Percentiles rank a stretch among this genome's conserved stretches.
Conservation (phyloP, 2,888 invertebrate genomes). For the Deilephila porcellus region DNA sequence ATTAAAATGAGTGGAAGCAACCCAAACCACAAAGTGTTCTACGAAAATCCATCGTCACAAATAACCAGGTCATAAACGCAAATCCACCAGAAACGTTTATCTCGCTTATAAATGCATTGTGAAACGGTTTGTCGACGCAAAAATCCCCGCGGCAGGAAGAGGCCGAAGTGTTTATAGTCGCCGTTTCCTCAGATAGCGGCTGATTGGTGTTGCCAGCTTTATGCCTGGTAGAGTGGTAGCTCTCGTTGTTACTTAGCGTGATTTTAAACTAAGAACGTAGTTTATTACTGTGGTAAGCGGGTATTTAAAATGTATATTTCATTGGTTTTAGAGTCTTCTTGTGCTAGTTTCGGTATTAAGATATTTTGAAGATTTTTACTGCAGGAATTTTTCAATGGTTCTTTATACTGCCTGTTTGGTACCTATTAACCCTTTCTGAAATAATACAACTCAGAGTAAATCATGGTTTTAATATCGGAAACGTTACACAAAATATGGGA, state of each 20-base stretch:
- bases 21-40: neutral
- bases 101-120: conserved; percentile 39
- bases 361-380: no score
- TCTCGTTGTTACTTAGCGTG: neutral
- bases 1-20: neutral
- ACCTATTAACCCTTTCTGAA: no score
- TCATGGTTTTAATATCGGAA: no score
- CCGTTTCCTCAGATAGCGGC: conserved; percentile 46
- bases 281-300: neutral
- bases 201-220: conserved; percentile 18
- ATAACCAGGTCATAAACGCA: conserved; percentile 15
- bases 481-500: no score
- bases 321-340: no score
- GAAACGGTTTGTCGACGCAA: conserved; percentile 49
- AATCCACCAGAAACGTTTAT: conserved; percentile 6
- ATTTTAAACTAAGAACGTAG: neutral
- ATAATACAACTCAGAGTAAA: no score
- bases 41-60: conserved; percentile 1
- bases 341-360: no score
- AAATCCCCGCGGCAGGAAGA: conserved; percentile 62
- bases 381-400: no score
- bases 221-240: conserved; percentile 18
- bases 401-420: no score
- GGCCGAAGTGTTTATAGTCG: conserved; percentile 72
- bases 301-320: neutral